Evolutionary conservation across 30 jellyfish, hydroid and myxozoan genomes (phyloP).

Genomic region (Nemopilema nomurai): DNA sequence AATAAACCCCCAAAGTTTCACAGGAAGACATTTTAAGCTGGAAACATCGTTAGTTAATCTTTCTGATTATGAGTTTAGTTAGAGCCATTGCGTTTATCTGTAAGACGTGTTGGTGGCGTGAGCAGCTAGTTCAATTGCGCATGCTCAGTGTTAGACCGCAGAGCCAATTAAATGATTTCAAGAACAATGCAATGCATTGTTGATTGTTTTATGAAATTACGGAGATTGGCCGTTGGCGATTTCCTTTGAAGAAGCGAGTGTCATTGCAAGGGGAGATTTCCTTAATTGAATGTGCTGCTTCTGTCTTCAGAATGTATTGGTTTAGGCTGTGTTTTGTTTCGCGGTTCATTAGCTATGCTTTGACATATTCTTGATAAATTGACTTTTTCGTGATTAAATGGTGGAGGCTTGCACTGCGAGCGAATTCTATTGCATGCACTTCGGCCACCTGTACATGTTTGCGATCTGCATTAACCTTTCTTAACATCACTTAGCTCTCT

Average conservation of each 20-base stretch:
- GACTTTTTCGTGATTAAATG: background rate
- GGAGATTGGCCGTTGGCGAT: background rate
- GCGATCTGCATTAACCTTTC: background rate
- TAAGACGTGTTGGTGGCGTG: too few relatives aligned
- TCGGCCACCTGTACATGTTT: background rate
- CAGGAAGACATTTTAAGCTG: too few relatives aligned
- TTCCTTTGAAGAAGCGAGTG: background rate
- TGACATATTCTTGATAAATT: background rate
- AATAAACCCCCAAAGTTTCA: too few relatives aligned
- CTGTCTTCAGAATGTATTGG: background rate
- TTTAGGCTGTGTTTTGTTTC: background rate
- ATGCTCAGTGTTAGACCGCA: too few relatives aligned
- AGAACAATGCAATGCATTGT: background rate
- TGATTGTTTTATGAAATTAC: background rate
- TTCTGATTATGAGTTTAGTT: too few relatives aligned
- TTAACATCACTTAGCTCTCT: background rate
- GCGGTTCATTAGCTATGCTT: background rate
- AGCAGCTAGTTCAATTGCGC: too few relatives aligned
- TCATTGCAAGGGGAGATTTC: background rate
- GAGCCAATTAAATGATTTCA: background rate
- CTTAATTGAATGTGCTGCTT: background rate
- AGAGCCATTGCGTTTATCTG: too few relatives aligned
- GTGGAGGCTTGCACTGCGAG: background rate
- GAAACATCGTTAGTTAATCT: too few relatives aligned
- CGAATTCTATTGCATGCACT: background rate